Percentiles rank a stretch among this genome's conserved stretches.
These are phyloP conservation scores for Pantherophis guttatus DNA, from an alignment of 2,113 vertebrate genomes.

Conservation along the genomic window DNA sequence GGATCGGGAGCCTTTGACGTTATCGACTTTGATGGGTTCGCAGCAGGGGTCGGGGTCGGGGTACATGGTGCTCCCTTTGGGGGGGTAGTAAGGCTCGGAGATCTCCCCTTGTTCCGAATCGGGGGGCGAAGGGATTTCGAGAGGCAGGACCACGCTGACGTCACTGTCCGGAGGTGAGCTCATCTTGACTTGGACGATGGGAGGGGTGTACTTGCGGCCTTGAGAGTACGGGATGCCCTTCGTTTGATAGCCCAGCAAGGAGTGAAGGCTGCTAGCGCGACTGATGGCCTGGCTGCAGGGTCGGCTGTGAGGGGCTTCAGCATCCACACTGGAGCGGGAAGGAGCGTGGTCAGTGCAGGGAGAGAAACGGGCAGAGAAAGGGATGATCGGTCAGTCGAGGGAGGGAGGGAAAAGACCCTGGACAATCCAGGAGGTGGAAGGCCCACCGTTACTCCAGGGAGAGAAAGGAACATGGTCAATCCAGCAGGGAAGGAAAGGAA, in stretches of 20 bases:
- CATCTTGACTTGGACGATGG: conserved; percentile 21
- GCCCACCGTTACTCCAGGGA: background rate
- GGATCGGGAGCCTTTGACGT: background rate
- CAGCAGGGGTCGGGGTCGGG: conserved; percentile 7
- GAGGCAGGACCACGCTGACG: conserved; percentile 40
- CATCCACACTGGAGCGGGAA: conserved; percentile 65
- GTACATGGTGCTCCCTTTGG: background rate
- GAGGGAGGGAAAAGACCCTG: background rate
- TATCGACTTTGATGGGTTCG: conserved; percentile 50
- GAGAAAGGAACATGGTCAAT: background rate
- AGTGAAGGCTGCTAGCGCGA: conserved; percentile 57
- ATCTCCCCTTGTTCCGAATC: background rate
- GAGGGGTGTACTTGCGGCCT: conserved; percentile 51
- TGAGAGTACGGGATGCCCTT: conserved; percentile 55
- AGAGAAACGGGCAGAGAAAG: background rate
- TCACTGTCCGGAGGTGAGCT: conserved; percentile 40
- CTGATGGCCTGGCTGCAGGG: conserved; percentile 50
- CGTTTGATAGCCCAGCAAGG: conserved; percentile 58
- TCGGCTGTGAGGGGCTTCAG: conserved; percentile 43
- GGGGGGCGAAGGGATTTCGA: background rate
- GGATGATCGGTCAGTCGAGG: background rate
- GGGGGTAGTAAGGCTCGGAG: background rate
- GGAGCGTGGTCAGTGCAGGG: conserved; percentile 31
- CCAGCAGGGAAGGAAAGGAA: background rate
- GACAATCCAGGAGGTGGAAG: background rate